Evolutionary conservation across 2,888 invertebrate species (phyloP).

Genomic region (Eulithis prunata): DNA sequence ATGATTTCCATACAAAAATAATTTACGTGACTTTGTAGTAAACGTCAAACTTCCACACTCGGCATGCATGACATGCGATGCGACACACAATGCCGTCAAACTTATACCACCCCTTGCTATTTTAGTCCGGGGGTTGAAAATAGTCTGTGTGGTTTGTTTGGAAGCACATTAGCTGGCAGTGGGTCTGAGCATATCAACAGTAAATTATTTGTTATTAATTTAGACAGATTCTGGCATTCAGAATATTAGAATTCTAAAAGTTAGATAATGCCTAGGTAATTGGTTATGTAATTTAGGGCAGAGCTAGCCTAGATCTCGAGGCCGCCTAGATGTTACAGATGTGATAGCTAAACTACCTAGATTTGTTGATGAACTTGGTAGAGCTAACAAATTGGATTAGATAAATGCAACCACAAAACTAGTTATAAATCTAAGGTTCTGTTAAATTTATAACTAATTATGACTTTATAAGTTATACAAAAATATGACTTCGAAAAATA

Average conservation of each 20-base stretch:
- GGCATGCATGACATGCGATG: too few relatives aligned
- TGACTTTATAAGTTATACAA: too few relatives aligned
- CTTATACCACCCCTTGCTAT: too few relatives aligned
- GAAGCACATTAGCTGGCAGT: neutral
- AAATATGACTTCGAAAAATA: too few relatives aligned
- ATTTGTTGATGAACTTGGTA: conserved; percentile 30
- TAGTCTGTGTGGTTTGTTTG: neutral
- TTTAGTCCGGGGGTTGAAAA: neutral
- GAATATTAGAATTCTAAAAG: conserved; percentile 18
- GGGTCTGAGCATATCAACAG: neutral
- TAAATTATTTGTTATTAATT: conserved; percentile 17
- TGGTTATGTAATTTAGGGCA: conserved; percentile 37
- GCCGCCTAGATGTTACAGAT: conserved; percentile 32
- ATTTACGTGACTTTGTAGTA: too few relatives aligned
- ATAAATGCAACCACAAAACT: too few relatives aligned
- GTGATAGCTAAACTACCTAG: conserved; percentile 18
- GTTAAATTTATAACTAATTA: too few relatives aligned
- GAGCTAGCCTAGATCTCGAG: conserved; percentile 26
- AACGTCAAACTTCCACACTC: too few relatives aligned
- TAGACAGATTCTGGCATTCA: conserved; percentile 14
- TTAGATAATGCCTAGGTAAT: conserved; percentile 24
- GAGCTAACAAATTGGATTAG: neutral
- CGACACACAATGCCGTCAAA: too few relatives aligned
- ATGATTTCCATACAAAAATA: too few relatives aligned
- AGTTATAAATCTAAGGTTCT: too few relatives aligned